A percentile compares a stretch with the other conserved stretches of the same genome.
Conservation (phyloP, 2,888 invertebrate genomes). For the Bhutanitis thaidina region DNA sequence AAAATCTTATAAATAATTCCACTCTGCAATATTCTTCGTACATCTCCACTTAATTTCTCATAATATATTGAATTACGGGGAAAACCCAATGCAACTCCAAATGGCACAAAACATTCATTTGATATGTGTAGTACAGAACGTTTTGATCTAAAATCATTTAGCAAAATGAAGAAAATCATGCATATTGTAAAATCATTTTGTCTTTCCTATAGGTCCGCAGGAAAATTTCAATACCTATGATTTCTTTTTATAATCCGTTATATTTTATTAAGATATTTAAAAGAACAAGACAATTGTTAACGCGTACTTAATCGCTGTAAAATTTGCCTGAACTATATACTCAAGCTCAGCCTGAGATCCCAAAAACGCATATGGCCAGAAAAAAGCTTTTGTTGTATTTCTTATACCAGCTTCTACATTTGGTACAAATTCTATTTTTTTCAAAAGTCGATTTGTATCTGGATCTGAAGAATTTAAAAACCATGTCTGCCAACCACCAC, state of each 20-base stretch:
- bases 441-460: conserved; percentile 80
- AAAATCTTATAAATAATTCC: conserved; percentile 84
- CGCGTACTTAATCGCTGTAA: conserved; percentile 69
- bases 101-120: conserved; percentile 86
- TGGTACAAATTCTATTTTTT: conserved; percentile 84
- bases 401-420: conserved; percentile 83
- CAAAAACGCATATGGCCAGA: conserved; percentile 89
- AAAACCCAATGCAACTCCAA: conserved; percentile 83
- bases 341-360: conserved; percentile 86
- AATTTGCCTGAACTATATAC: conserved; percentile 86
- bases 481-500: conserved; percentile 88
- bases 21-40: conserved; percentile 82
- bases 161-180: too few relatives aligned
- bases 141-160: conserved; percentile 76
- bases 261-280: too few relatives aligned
- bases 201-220: too few relatives aligned
- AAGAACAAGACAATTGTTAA: too few relatives aligned
- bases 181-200: too few relatives aligned
- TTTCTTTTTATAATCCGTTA: too few relatives aligned
- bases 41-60: conserved; percentile 79
- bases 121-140: conserved; percentile 85
- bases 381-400: conserved; percentile 87
- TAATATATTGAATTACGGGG: conserved; percentile 83
- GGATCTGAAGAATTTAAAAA: conserved; percentile 85
- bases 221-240: too few relatives aligned